A percentile compares a stretch with the other conserved stretches of the same genome.
phyloP scores from a whole-genome alignment of 2,113 vertebrate genomes.

The Crypturellus undulatus region DNA sequence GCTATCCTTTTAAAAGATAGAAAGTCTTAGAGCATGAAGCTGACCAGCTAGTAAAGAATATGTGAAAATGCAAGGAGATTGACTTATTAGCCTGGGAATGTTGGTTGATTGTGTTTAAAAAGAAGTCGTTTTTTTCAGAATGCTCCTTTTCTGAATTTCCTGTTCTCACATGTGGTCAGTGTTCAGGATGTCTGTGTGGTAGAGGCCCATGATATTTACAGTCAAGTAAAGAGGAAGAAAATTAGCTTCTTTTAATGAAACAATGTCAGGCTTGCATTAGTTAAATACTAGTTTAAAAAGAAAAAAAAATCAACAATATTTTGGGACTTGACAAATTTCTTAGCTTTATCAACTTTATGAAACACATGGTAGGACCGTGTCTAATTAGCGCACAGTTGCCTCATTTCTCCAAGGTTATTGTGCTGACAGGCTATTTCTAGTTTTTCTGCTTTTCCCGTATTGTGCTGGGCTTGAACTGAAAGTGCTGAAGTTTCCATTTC shows the following conservation, averaged over 20 bases:
- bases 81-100: background rate
- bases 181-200: background rate
- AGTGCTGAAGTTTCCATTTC: background rate
- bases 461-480: background rate
- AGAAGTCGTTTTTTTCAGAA: background rate
- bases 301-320: background rate
- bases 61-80: background rate
- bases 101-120: background rate
- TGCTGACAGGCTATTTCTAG: background rate
- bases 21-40: background rate
- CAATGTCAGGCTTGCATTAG: background rate
- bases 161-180: background rate
- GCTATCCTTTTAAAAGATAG: background rate
- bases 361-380: background rate
- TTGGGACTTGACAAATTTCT: background rate
- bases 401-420: background rate
- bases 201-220: background rate
- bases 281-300: background rate
- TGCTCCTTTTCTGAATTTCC: background rate
- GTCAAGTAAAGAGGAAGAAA: background rate
- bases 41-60: background rate
- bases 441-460: background rate
- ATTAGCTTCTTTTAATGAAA: background rate
- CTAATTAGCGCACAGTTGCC: background rate
- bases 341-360: background rate